Percentiles rank a stretch among this genome's conserved stretches.
Evolutionary conservation across 2,113 vertebrate species (phyloP).

Genomic region (rat (Rattus norvegicus)): GRCr8 NC_086022.1:163212501-163213000

Average conservation of each 20-base stretch:
- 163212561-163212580: background rate
- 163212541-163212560: background rate
- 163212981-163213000: too few species aligned
- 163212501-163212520: too few species aligned
- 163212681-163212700: background rate
- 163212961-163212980: too few species aligned
- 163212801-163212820: background rate
- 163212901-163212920: too few species aligned
- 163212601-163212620: background rate
- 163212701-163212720: background rate
- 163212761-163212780: background rate
- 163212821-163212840: background rate
- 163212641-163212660: background rate
- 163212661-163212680: background rate
- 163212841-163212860: background rate
- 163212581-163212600: background rate
- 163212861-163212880: background rate
- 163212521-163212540: background rate
- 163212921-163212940: background rate
- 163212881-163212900: background rate
- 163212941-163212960: too few species aligned
- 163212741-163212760: background rate
- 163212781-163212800: background rate
- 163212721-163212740: background rate
- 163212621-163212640: background rate